phyloP scores from a whole-genome alignment of 2,797 vertebrate species.

The Lepus oiostolus region DNA sequence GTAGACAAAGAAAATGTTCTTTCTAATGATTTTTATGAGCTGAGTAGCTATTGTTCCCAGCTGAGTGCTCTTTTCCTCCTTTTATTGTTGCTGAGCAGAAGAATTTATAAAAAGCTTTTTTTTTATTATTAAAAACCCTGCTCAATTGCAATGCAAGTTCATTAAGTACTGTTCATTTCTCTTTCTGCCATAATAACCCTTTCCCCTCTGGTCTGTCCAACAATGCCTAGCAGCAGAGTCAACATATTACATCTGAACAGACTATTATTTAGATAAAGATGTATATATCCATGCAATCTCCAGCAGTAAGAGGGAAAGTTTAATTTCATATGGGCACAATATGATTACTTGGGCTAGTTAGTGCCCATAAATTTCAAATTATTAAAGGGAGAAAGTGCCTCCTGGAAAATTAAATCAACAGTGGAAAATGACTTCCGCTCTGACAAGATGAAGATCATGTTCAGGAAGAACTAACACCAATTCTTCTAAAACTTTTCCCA shows the following conservation, averaged over 20 bases:
- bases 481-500: no score
- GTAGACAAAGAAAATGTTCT: slow-evolving; percentile 76
- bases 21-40: slow-evolving; percentile 80
- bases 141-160: slow-evolving; percentile 76
- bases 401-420: background rate
- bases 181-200: slow-evolving; percentile 50
- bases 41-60: slow-evolving; percentile 78
- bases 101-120: slow-evolving; percentile 66
- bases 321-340: background rate
- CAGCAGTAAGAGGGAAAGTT: slow-evolving; percentile 8
- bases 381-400: background rate
- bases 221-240: background rate
- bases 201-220: background rate
- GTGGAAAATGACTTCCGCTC: background rate
- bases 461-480: no score
- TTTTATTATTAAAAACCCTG: slow-evolving; percentile 68
- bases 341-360: slow-evolving; percentile 16
- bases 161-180: slow-evolving; percentile 74
- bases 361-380: slow-evolving; percentile 24
- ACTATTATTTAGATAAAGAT: background rate
- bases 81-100: slow-evolving; percentile 77
- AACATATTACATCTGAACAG: slow-evolving; percentile 16
- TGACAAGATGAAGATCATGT: background rate
- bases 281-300: background rate
- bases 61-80: slow-evolving; percentile 61